Conservation (phyloP, 2,888 invertebrate genomes). For the Neelides folsomi region DNA sequence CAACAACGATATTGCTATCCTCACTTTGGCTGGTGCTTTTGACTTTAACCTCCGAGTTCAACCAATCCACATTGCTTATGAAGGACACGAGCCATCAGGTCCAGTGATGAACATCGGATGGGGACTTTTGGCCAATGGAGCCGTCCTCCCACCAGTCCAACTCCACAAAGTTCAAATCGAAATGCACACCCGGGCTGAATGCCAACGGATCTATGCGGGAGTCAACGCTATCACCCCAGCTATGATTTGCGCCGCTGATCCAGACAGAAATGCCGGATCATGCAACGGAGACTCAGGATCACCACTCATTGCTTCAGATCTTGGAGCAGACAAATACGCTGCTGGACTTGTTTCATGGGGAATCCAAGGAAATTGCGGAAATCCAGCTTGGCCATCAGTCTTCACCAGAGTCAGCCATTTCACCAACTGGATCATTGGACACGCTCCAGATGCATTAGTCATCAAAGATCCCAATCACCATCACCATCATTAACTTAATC, state of each 20-base stretch:
- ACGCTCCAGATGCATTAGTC: too few relatives aligned
- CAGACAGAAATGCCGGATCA: not conserved
- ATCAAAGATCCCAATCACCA: too few relatives aligned
- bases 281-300: slow-evolving; percentile 14
- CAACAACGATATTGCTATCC: slow-evolving; percentile 8
- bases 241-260: slow-evolving; percentile 7
- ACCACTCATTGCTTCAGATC: slow-evolving; percentile 13
- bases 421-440: too few relatives aligned
- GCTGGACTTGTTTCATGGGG: slow-evolving; percentile 21
- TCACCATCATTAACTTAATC: too few relatives aligned
- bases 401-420: too few relatives aligned
- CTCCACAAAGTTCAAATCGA: slow-evolving; percentile 9
- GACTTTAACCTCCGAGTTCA: slow-evolving; percentile 13
- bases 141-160: slow-evolving; percentile 6
- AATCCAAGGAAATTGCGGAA: too few relatives aligned
- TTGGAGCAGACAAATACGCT: slow-evolving; percentile 6
- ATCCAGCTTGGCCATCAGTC: too few relatives aligned
- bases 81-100: slow-evolving; percentile 5
- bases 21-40: slow-evolving; percentile 7
- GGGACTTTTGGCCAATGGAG: slow-evolving; percentile 10
- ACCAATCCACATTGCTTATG: slow-evolving; percentile 5
- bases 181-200: slow-evolving; percentile 2
- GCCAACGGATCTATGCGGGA: not conserved
- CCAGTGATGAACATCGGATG: slow-evolving; percentile 10
- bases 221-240: not conserved